phyloP scores from a whole-genome alignment of 2,888 invertebrate genomes.

The Eudemis profundana region DNA sequence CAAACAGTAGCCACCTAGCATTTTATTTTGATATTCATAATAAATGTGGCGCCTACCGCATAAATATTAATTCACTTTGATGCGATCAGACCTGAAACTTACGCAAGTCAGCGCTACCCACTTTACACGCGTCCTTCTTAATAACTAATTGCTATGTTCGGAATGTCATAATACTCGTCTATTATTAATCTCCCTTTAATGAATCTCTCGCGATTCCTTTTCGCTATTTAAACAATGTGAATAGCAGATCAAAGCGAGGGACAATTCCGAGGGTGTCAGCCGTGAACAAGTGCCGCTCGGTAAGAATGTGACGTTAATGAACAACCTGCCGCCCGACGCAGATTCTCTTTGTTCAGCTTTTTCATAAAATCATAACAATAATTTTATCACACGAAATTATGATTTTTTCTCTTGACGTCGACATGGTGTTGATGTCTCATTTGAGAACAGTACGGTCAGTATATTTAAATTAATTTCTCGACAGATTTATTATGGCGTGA shows the following conservation, averaged over 20 bases:
- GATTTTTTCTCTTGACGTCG: constrained; percentile 22
- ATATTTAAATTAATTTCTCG: constrained; percentile 22
- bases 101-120: neutral
- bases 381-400: constrained; percentile 33
- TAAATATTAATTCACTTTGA: constrained; percentile 33
- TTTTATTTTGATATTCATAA: constrained; percentile 12
- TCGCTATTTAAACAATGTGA: constrained; percentile 44
- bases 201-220: constrained; percentile 34
- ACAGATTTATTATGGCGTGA: constrained; percentile 31
- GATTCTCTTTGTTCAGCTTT: constrained; percentile 39
- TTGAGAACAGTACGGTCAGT: constrained; percentile 4
- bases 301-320: constrained; percentile 53
- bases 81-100: constrained; percentile 16
- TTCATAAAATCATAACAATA: constrained; percentile 23
- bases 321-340: constrained; percentile 38
- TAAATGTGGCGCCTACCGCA: constrained; percentile 9
- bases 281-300: constrained; percentile 46
- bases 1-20: neutral
- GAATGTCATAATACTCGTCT: constrained; percentile 31
- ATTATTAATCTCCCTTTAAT: constrained; percentile 39
- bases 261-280: constrained; percentile 43
- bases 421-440: constrained; percentile 20
- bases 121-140: constrained; percentile 9
- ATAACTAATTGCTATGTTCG: constrained; percentile 20
- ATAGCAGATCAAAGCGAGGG: constrained; percentile 50